phyloP scores from a whole-genome alignment of 2,888 invertebrate genomes.

The Lasioglossum zephyrum region DNA sequence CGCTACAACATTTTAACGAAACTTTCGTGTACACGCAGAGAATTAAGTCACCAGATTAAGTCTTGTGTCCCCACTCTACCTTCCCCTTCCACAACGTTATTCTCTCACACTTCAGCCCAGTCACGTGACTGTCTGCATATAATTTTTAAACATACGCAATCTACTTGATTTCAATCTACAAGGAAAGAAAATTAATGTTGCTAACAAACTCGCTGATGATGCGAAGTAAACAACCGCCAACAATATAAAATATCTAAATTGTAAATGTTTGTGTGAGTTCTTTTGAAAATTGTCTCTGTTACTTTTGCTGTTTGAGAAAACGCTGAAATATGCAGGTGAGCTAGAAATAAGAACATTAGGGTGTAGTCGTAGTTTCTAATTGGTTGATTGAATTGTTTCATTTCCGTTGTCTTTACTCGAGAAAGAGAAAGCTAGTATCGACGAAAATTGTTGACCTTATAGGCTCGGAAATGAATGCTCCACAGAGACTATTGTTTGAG shows the following conservation, averaged over 20 bases:
- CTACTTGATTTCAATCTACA: background rate
- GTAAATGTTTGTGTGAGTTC: background rate
- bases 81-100: too few species aligned
- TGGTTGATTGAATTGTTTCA: constrained; percentile 4
- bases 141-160: too few species aligned
- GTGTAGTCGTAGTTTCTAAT: background rate
- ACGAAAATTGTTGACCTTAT: background rate
- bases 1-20: background rate
- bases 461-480: background rate
- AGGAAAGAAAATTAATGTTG: background rate
- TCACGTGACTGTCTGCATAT: too few species aligned
- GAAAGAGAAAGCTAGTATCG: background rate
- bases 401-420: background rate
- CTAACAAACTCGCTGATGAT: too few species aligned
- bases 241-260: background rate
- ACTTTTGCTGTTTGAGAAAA: background rate
- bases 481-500: background rate
- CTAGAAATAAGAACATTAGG: background rate
- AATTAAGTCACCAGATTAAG: too few species aligned
- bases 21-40: background rate
- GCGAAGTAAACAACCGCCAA: too few species aligned
- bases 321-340: background rate
- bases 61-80: background rate
- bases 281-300: background rate
- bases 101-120: too few species aligned